Evolutionary conservation across 2,888 invertebrate genomes (phyloP).

Genomic region (Drosophila borborema): DNA sequence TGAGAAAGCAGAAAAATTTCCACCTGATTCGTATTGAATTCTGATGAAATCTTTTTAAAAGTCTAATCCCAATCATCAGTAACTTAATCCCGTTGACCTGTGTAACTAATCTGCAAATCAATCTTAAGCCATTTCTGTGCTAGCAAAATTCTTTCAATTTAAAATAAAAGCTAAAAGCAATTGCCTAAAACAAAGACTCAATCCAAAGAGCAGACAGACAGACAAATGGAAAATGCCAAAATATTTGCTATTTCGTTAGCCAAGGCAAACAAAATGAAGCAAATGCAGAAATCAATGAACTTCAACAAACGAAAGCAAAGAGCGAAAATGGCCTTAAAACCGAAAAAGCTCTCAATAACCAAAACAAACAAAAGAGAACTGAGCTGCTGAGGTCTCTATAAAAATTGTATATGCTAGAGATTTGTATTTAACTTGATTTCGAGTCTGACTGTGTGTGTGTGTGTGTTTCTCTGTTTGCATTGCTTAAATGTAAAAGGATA

Average conservation of each 20-base stretch:
- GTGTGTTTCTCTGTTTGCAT: neutral
- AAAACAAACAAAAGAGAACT: slow-evolving; percentile 21
- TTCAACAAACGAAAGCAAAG: slow-evolving; percentile 4
- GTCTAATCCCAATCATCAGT: neutral
- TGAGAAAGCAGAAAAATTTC: too few species aligned
- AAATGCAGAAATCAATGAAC: slow-evolving; percentile 27
- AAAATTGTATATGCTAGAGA: slow-evolving; percentile 21
- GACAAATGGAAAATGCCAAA: slow-evolving; percentile 10
- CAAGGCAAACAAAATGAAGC: slow-evolving; percentile 29
- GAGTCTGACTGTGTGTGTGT: neutral
- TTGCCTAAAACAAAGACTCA: slow-evolving; percentile 15
- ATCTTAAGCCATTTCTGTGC: neutral
- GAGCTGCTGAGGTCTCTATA: neutral
- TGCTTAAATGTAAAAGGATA: slow-evolving; percentile 24
- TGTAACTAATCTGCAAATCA: neutral
- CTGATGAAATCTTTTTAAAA: neutral
- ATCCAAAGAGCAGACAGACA: neutral
- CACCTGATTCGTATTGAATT: neutral
- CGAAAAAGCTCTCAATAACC: slow-evolving; percentile 21
- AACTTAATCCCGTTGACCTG: neutral
- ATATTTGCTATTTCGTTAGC: slow-evolving; percentile 10
- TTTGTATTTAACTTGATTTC: slow-evolving; percentile 16
- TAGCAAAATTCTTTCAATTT: neutral
- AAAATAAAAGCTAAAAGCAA: slow-evolving; percentile 6
- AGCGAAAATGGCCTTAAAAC: slow-evolving; percentile 19